Evolutionary conservation across 2,797 vertebrate genomes (phyloP).

Genomic region (Malacoctenus gilli): DNA sequence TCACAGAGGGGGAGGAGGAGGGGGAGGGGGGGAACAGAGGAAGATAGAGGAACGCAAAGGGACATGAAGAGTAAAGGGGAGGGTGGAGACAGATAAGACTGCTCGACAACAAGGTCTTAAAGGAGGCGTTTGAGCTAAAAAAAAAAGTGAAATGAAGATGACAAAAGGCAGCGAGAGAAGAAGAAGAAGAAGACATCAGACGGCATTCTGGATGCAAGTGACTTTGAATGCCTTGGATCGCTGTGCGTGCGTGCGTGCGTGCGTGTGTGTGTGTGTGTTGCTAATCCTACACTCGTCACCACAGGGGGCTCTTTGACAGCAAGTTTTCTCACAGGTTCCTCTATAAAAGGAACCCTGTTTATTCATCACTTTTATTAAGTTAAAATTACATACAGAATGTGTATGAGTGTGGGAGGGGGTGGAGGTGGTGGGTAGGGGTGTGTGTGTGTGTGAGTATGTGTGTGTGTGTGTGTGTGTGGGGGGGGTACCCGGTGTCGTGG

Average conservation of each 20-base stretch:
- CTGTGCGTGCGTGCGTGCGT: constrained; percentile 18
- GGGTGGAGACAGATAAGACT: constrained; percentile 46
- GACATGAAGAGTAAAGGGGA: no score
- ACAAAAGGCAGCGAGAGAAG: constrained; percentile 53
- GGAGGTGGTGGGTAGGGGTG: not conserved
- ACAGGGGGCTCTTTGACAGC: constrained; percentile 56
- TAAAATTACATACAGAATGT: constrained; percentile 23
- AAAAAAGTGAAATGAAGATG: constrained; percentile 52
- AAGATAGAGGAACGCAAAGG: no score
- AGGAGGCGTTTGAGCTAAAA: constrained; percentile 57
- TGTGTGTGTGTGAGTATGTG: no score
- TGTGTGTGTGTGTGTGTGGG: not conserved
- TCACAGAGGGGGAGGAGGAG: constrained; percentile 37
- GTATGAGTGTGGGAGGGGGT: not conserved
- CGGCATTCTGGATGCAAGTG: constrained; percentile 16
- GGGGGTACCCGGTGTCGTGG: constrained; percentile 17
- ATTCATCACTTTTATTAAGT: constrained; percentile 63
- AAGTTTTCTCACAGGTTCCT: constrained; percentile 39
- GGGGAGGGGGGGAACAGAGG: constrained; percentile 29
- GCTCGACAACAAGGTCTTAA: constrained; percentile 51
- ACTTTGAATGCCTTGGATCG: constrained; percentile 30
- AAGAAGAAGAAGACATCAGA: constrained; percentile 51
- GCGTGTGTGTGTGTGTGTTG: not conserved
- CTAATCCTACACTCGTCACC: constrained; percentile 46
- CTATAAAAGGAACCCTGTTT: constrained; percentile 55